Conservation (phyloP, 2,888 invertebrate genomes). For the Spodoptera picta region DNA sequence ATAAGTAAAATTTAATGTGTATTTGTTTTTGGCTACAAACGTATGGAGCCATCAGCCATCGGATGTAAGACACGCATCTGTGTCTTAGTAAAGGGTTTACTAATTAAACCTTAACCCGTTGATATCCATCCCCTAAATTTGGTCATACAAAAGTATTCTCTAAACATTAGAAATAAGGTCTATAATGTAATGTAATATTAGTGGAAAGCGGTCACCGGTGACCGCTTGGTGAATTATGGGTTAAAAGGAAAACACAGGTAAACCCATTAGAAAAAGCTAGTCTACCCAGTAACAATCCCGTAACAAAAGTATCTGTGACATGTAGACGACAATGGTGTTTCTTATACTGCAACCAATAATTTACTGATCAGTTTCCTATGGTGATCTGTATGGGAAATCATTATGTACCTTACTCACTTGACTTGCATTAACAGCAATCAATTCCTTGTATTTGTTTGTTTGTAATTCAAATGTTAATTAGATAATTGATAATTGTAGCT, state of each 20-base stretch:
- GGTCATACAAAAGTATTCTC: too few species aligned
- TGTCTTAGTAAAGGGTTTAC: too few species aligned
- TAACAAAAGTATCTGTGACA: slow-evolving; percentile 51
- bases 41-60: too few species aligned
- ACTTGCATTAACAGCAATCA: slow-evolving; percentile 5
- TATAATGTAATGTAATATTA: too few species aligned
- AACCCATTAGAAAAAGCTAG: background rate
- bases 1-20: too few species aligned
- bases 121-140: too few species aligned
- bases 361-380: slow-evolving; percentile 33
- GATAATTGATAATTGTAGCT: slow-evolving; percentile 29
- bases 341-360: slow-evolving; percentile 32
- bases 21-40: too few species aligned
- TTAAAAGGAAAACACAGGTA: background rate
- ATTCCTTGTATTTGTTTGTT: slow-evolving; percentile 18
- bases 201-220: too few species aligned
- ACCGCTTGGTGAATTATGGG: too few species aligned
- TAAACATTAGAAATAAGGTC: too few species aligned
- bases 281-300: slow-evolving; percentile 10
- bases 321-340: slow-evolving; percentile 39
- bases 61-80: too few species aligned
- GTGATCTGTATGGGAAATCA: slow-evolving; percentile 34
- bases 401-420: background rate
- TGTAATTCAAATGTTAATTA: slow-evolving; percentile 40
- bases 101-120: too few species aligned